Evolutionary conservation across 2,888 invertebrate genomes (phyloP), one percentile per base, ranked within the genome.

Genomic region (Drosophila affinis): DNA sequence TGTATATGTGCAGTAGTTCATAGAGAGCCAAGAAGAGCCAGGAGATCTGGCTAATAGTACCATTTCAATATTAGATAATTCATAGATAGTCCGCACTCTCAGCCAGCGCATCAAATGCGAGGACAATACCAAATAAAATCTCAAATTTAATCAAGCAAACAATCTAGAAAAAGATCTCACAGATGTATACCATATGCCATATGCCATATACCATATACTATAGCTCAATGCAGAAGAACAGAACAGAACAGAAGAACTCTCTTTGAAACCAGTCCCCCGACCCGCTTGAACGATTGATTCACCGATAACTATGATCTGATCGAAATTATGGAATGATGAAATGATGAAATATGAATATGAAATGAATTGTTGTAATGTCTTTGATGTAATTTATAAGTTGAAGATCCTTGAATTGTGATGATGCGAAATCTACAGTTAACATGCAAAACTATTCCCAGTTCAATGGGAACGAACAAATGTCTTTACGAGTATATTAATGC

Each of bases 351-450:
- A 44, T 62, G 24, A 24, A 51, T 29, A 48, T 39, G 29, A 29
- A 71, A 58, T 53, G 39, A 24, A 55, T 56, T 45, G 54, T 62
- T 72, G 65, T 27, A 39, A n/a, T 72, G 71, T 70, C 56, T 56
- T 67, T 56, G 69, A 72, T 72, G 74, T 72, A 63, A 62, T 72
- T 73, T 88, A 78, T 88, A 76, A 75, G 88, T 84, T 88, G 83
- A 74, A 75, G 75, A 87, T 81, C 77, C 88, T 87, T 81, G 87
- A 92, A 91, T 91, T 92, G 92, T 92, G 92, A 92, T 92, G 92
- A 92, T 92, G 92, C 91, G 92, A 90, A 92, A 92, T 92, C 91
- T 90, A 92, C 91, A 92, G 92, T 92, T 92, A 92, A 92, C 92
- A 83, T 88, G 86, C 89, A 83, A 90, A 73, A 89, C 90, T 89